These are phyloP conservation scores for Ectemnius cavifrons DNA, from an alignment of 2,888 invertebrate genomes.

Conservation along the genomic window DNA sequence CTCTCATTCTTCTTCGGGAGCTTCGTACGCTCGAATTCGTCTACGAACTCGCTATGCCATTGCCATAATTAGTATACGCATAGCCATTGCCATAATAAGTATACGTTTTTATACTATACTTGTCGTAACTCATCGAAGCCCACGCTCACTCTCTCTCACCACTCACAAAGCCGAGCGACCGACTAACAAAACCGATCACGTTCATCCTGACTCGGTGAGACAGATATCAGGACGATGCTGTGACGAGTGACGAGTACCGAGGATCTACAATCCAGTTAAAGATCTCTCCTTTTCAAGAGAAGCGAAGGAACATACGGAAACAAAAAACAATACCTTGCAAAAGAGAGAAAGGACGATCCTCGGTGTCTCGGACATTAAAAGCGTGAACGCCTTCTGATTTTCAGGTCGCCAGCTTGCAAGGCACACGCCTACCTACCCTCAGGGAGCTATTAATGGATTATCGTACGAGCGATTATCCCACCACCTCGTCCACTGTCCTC, in stretches of 20 bases:
- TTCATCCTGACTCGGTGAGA: slow-evolving; percentile 22
- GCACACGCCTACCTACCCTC: slow-evolving; percentile 68
- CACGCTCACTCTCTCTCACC: no score
- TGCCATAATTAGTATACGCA: no score
- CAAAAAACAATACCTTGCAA: slow-evolving; percentile 1
- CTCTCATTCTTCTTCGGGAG: no score
- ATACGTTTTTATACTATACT: no score
- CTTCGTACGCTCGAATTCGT: no score
- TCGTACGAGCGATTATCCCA: slow-evolving; percentile 35
- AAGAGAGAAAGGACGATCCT: slow-evolving; percentile 37
- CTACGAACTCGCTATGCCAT: no score
- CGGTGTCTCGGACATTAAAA: no score
- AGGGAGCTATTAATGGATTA: slow-evolving; percentile 68
- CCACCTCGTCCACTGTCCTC: slow-evolving; percentile 40
- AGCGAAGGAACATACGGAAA: neutral
- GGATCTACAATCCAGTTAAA: slow-evolving; percentile 35
- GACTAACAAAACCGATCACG: slow-evolving; percentile 11
- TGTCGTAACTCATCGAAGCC: no score
- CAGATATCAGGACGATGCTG: slow-evolving; percentile 6
- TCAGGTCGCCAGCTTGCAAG: slow-evolving; percentile 71
- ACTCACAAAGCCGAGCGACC: no score
- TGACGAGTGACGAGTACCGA: slow-evolving; percentile 10
- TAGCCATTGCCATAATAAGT: no score
- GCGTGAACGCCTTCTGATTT: slow-evolving; percentile 67
- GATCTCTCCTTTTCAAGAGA: slow-evolving; percentile 14